These are phyloP conservation scores for Deilephila porcellus DNA, from an alignment of 2,888 invertebrate genomes.

Conservation along the genomic window DNA sequence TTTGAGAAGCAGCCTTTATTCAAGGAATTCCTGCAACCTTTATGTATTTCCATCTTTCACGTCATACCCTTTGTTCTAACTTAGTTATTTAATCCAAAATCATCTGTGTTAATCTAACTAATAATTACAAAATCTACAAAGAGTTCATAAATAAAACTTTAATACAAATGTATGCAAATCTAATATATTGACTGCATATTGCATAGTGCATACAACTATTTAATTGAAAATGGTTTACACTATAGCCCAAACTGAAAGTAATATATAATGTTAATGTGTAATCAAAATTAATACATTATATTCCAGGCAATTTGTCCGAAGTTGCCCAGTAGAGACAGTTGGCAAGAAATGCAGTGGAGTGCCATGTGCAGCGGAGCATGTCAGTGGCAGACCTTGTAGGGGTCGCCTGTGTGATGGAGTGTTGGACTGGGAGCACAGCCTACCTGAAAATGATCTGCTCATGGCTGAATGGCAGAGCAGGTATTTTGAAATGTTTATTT, in stretches of 20 bases:
- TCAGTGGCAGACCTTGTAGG: constrained; percentile 91
- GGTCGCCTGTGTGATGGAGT: constrained; percentile 95
- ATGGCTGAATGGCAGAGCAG: constrained; percentile 94
- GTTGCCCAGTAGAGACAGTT: constrained; percentile 91
- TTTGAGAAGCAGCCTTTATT: no score
- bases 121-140: no score
- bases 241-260: neutral
- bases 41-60: no score
- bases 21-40: no score
- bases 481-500: constrained; percentile 65
- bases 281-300: no score
- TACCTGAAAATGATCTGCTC: constrained; percentile 94
- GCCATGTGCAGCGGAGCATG: constrained; percentile 87
- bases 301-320: constrained; percentile 91
- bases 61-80: no score
- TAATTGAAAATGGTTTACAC: neutral
- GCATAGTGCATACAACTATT: no score
- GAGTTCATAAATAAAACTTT: no score
- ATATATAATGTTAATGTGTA: constrained; percentile 33
- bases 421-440: constrained; percentile 98
- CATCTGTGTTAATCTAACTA: no score
- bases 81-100: no score
- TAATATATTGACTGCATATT: no score
- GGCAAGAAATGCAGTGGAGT: constrained; percentile 89
- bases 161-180: no score